Conservation (phyloP, 2,113 vertebrate genomes). For the Symphodus melops region DNA sequence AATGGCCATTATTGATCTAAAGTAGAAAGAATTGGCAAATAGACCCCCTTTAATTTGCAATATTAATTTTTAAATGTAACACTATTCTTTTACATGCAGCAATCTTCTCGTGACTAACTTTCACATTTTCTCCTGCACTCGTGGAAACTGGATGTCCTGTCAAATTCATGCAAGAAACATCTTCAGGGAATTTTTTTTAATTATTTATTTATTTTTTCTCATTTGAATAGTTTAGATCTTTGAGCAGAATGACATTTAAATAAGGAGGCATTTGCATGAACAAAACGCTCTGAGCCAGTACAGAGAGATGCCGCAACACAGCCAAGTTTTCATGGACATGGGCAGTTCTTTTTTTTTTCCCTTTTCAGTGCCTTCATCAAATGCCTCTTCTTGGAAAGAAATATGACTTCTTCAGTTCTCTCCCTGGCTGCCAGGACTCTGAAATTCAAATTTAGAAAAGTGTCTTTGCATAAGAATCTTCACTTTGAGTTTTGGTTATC, state of each 20-base stretch:
- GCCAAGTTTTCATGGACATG: conserved; percentile 53
- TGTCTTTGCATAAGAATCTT: conserved; percentile 4
- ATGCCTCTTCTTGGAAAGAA: conserved; percentile 40
- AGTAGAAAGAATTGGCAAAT: no score
- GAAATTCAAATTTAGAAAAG: conserved; percentile 39
- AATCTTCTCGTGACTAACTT: neutral
- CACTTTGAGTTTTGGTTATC: conserved; percentile 14
- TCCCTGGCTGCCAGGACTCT: conserved; percentile 22
- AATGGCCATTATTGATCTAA: no score
- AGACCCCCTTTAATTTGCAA: no score
- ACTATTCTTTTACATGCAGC: no score
- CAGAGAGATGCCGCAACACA: conserved; percentile 36
- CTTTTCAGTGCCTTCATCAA: conserved; percentile 41
- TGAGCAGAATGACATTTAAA: conserved; percentile 24
- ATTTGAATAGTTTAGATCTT: conserved; percentile 19
- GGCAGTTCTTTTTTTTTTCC: conserved; percentile 31
- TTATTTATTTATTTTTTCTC: conserved; percentile 7
- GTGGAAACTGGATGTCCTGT: conserved; percentile 4
- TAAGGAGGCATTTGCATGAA: conserved; percentile 20
- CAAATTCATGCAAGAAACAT: neutral
- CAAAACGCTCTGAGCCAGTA: conserved; percentile 38
- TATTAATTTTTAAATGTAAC: no score
- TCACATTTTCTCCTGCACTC: neutral
- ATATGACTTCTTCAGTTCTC: conserved; percentile 18
- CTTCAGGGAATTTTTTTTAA: neutral